Percentiles rank a stretch among this genome's conserved stretches.
These are phyloP conservation scores for Mellilla xanthometata DNA, from an alignment of 2,888 invertebrate genomes.

Conservation along the genomic window DNA sequence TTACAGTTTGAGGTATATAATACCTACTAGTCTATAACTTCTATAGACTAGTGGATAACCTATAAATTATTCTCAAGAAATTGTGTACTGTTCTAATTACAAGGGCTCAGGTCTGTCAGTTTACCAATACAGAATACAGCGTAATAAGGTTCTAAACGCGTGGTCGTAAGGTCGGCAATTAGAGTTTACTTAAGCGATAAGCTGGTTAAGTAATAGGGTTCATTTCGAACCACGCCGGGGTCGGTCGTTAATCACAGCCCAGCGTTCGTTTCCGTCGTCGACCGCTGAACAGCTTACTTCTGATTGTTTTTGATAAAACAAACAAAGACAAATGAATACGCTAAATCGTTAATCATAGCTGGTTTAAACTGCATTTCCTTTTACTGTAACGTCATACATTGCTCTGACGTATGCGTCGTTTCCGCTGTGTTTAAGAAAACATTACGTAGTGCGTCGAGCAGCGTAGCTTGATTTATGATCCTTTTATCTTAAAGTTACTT, in stretches of 20 bases:
- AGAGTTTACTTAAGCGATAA: conserved; percentile 63
- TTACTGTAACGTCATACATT: conserved; percentile 40
- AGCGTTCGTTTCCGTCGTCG: conserved; percentile 61
- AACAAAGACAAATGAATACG: conserved; percentile 71
- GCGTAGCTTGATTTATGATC: conserved; percentile 27
- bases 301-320: conserved; percentile 79
- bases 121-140: conserved; percentile 25
- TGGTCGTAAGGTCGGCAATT: conserved; percentile 57
- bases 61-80: conserved; percentile 31
- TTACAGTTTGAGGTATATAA: too few species aligned
- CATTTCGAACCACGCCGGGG: conserved; percentile 67
- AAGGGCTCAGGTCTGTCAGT: conserved; percentile 5
- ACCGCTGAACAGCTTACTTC: conserved; percentile 67
- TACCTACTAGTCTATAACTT: too few species aligned
- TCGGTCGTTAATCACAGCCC: conserved; percentile 70
- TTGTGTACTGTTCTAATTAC: conserved; percentile 34
- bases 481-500: conserved; percentile 22
- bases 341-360: conserved; percentile 65
- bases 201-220: conserved; percentile 71
- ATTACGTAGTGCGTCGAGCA: conserved; percentile 25
- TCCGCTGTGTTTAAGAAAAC: conserved; percentile 34
- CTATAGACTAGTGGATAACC: too few species aligned
- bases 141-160: conserved; percentile 26
- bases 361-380: conserved; percentile 57
- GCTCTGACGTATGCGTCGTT: conserved; percentile 37